These are phyloP conservation scores for Thunnus thynnus DNA, from an alignment of 2,113 vertebrate genomes.

Conservation along the genomic window DNA sequence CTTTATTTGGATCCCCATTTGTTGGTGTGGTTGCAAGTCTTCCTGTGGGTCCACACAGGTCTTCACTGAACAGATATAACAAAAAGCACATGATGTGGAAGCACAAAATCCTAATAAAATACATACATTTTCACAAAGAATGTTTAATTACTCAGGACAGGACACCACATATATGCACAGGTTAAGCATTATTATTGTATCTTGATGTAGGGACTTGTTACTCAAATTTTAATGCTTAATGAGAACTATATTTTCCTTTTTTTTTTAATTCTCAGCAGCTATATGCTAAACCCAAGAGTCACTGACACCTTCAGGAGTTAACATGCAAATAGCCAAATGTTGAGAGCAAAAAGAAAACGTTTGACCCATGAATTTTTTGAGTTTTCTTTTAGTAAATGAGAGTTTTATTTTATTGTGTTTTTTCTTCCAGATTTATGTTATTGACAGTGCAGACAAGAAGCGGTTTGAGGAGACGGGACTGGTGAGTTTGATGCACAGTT, in stretches of 20 bases:
- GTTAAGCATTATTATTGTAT: neutral
- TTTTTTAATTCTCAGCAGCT: neutral
- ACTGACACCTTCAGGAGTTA: neutral
- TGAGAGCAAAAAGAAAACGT: neutral
- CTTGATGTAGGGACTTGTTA: neutral
- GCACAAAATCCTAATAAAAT: neutral
- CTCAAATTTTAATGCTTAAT: no score
- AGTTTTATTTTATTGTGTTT: neutral
- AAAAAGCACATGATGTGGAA: neutral
- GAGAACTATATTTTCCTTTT: no score
- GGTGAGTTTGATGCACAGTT: conserved; percentile 77
- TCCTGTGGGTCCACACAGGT: no score
- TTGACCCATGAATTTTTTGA: neutral
- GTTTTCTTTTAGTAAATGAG: neutral
- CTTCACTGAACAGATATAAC: neutral
- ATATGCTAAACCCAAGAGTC: neutral
- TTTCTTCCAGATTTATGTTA: conserved; percentile 89
- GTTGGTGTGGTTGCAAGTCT: neutral
- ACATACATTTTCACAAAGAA: neutral
- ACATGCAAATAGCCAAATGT: neutral
- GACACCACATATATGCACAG: neutral
- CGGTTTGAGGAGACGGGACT: conserved; percentile 92
- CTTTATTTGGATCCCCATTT: neutral
- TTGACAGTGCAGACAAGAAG: conserved; percentile 93
- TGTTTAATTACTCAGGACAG: neutral